Conservation (phyloP, 2,113 vertebrate species). For the Planiliza haematocheilus region DNA sequence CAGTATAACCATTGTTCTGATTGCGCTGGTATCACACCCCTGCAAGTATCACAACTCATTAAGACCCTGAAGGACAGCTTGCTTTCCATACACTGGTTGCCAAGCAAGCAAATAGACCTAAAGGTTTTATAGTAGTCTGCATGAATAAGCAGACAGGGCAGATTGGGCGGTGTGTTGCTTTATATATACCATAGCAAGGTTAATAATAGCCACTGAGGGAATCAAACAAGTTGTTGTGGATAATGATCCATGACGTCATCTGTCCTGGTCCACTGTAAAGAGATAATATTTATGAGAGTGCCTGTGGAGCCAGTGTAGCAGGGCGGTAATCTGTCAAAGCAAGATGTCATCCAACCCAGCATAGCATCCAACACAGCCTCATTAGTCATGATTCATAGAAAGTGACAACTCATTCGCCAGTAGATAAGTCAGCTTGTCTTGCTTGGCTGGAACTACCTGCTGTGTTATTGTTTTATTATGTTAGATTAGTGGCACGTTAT, state of each 20-base stretch:
- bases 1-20: too few relatives aligned
- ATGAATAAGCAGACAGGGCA: background rate
- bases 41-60: too few relatives aligned
- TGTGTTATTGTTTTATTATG: constrained; percentile 31
- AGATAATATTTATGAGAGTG: constrained; percentile 7
- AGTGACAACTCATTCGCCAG: background rate
- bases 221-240: constrained; percentile 9
- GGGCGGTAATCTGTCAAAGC: constrained; percentile 27
- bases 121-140: background rate
- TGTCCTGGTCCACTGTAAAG: constrained; percentile 2
- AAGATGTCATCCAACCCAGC: constrained; percentile 11
- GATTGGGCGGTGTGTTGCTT: background rate
- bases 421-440: constrained; percentile 11
- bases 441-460: background rate
- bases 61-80: background rate
- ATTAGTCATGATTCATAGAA: constrained; percentile 27
- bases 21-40: background rate
- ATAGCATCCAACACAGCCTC: constrained; percentile 4
- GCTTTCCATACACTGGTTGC: background rate
- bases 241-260: constrained; percentile 34
- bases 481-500: constrained; percentile 38
- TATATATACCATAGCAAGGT: background rate
- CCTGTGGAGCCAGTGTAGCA: background rate
- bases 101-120: background rate
- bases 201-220: constrained; percentile 17